Evolutionary conservation across 2,888 invertebrate genomes (phyloP).

Genomic region (Macaria notata): DNA sequence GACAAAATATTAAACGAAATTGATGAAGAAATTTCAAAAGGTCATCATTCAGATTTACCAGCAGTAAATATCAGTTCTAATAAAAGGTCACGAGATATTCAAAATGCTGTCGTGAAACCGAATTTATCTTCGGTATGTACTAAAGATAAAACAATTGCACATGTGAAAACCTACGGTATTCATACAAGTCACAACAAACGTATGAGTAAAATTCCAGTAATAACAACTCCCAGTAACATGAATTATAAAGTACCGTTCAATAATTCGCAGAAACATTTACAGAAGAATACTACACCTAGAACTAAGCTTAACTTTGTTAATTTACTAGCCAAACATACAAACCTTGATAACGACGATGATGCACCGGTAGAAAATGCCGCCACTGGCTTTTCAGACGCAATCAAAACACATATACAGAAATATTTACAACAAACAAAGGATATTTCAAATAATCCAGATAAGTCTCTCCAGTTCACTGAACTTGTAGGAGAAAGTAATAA

Average conservation of each 20-base stretch:
- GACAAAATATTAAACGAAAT: conserved; percentile 58
- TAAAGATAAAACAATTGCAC: no score
- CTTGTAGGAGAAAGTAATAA: conserved; percentile 29
- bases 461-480: conserved; percentile 25
- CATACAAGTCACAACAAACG: no score
- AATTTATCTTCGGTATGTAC: no score
- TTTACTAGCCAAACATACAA: conserved; percentile 48
- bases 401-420: conserved; percentile 56
- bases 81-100: no score
- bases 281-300: conserved; percentile 31
- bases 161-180: no score
- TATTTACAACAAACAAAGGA: conserved; percentile 48
- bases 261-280: conserved; percentile 7
- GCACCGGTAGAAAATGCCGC: conserved; percentile 21
- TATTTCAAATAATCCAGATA: conserved; percentile 26
- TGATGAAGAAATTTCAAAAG: conserved; percentile 59
- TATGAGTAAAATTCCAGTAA: no score
- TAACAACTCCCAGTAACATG: no score
- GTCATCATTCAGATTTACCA: conserved; percentile 5
- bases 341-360: conserved; percentile 42
- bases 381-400: conserved; percentile 55
- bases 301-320: conserved; percentile 57
- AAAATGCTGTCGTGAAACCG: no score
- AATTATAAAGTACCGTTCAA: no score
- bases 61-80: conserved; percentile 2